A percentile compares a stretch with the other conserved stretches of the same genome.
phyloP scores from a whole-genome alignment of 2,113 vertebrate genomes.

The Heterocephalus glaber region DNA sequence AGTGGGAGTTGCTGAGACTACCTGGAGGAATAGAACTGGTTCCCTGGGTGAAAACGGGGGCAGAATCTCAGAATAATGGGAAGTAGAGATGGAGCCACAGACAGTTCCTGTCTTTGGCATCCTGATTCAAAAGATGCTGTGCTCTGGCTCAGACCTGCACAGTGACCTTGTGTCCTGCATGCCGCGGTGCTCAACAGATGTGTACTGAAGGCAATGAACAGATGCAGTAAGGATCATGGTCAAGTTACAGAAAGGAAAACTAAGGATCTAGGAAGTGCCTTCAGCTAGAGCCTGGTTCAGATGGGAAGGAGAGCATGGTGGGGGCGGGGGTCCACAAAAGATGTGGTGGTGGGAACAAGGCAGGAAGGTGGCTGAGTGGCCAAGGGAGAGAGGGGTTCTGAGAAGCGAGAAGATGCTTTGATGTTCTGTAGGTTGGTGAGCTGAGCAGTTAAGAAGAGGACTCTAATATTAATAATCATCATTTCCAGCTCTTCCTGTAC shows the following conservation, averaged over 20 bases:
- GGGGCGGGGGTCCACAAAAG: not conserved
- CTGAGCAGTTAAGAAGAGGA: not conserved
- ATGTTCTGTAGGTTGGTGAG: not conserved
- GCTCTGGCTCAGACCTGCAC: not conserved
- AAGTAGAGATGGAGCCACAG: not conserved
- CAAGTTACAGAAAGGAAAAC: not conserved
- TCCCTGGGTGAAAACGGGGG: not conserved
- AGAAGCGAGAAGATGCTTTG: not conserved
- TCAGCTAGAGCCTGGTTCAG: not conserved
- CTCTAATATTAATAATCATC: not conserved
- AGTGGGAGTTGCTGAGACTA: slow-evolving; percentile 3
- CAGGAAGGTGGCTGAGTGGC: not conserved
- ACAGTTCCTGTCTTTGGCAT: not conserved
- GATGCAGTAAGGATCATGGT: not conserved
- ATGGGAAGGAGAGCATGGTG: not conserved
- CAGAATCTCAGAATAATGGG: not conserved
- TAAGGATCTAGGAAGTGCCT: not conserved
- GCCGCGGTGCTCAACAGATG: not conserved
- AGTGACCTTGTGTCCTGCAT: not conserved
- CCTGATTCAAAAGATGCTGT: not conserved
- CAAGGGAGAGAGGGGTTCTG: not conserved
- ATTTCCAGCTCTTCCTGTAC: not conserved
- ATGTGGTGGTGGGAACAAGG: not conserved
- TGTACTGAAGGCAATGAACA: not conserved
- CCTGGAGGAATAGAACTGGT: not conserved